Evolutionary conservation across 2,888 invertebrate species (phyloP), one percentile per base, ranked within the genome.

Genomic region (Dicycla oo): DNA sequence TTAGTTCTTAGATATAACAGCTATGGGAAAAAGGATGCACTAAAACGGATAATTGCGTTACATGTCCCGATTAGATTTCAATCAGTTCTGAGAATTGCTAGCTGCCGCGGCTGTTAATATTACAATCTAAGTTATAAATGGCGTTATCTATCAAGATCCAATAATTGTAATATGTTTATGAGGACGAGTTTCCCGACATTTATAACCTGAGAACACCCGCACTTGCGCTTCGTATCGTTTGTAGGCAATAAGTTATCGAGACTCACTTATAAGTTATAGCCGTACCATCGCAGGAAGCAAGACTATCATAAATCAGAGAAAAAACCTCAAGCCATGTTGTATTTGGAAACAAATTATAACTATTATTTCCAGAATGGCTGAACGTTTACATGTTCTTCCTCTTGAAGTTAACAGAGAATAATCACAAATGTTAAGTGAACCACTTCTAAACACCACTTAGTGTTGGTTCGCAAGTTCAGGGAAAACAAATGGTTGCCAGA

Each of bases 121-220:
- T 70, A 82, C 64, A 75, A 76, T 83, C 69, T 69, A 70, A 60
- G 72, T 71, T 73, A 79, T 85, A 84, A 85, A 83, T 58, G 73
- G 71, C 45, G 70, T 58, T 75, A 72, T 75, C 45, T 58, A 80
- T 80, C 70, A 77, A 78, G 76, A 69, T 74, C 53, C 74, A 74
- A 73, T 82, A 78, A 80, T 82, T 78, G 71, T 80, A 80, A 81
- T 83, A 76, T 77, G 80, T 87, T 87, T 86, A 86, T 81, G 77
- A 69, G 67, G 66, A 82, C 80, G 77, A 79, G 85, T 81, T 82
- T 81, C 77, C 23, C 66, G 79, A 78, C 61, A 53, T 83, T 83
- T 84, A 81, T 73, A 26, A 64, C 60, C 61, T 65, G 65, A 73
- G 73, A 76, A 80, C 51, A 78, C 73, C 67, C 61, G 66, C 61